Conservation (phyloP, 2,797 vertebrate genomes). For the Aeoliscus strigatus region DNA sequence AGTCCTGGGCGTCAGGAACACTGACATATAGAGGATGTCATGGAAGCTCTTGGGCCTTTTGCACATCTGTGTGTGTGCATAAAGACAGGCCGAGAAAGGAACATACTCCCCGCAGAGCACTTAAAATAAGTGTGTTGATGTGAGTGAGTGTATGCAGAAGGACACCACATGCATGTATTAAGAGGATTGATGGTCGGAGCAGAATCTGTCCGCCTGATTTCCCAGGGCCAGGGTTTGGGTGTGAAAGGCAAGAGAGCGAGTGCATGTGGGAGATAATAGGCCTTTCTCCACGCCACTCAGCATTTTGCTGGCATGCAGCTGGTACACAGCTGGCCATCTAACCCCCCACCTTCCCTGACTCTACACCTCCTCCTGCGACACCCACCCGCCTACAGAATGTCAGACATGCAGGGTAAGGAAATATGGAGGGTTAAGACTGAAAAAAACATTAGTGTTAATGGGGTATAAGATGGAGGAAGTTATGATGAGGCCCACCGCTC, state of each 20-base stretch:
- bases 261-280: conserved; percentile 71
- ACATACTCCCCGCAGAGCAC: conserved; percentile 27
- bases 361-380: conserved; percentile 10
- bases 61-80: conserved; percentile 11
- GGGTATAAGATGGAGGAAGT: conserved; percentile 58
- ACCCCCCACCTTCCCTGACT: conserved; percentile 14
- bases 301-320: conserved; percentile 70
- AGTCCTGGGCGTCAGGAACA: conserved; percentile 61
- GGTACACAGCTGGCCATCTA: conserved; percentile 72
- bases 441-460: conserved; percentile 67
- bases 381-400: conserved; percentile 58
- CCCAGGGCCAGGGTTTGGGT: conserved; percentile 43
- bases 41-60: conserved; percentile 39
- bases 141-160: too few species aligned
- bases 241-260: conserved; percentile 58
- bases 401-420: conserved; percentile 73
- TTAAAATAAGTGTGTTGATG: conserved; percentile 22
- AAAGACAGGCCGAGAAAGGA: conserved; percentile 22
- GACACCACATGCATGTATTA: conserved; percentile 48
- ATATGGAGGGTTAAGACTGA: conserved; percentile 54
- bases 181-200: conserved; percentile 63
- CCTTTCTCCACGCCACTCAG: conserved; percentile 70
- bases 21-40: conserved; percentile 62
- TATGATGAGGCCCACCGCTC: conserved; percentile 52
- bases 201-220: conserved; percentile 64